These are phyloP conservation scores for Ispidina lecontei DNA, from an alignment of 2,797 vertebrate species.

Conservation along the genomic window DNA sequence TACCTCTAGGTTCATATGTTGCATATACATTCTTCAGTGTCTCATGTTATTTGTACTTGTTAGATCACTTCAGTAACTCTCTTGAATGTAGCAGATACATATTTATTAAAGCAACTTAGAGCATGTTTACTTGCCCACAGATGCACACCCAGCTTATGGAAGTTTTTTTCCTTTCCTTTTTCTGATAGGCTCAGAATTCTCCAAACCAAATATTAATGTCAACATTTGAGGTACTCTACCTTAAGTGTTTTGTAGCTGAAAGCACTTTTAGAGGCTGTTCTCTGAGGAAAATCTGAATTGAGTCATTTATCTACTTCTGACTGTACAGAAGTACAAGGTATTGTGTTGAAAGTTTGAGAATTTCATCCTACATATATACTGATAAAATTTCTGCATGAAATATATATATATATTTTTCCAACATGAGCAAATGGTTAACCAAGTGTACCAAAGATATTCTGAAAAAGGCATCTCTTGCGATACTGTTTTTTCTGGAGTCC, in stretches of 20 bases:
- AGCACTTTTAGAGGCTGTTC: not conserved
- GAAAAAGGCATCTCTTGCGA: not conserved
- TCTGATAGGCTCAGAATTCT: not conserved
- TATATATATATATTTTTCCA: not conserved
- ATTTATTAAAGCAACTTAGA: not conserved
- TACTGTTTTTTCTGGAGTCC: constrained; percentile 15
- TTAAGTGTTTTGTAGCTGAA: not conserved
- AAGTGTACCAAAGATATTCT: not conserved
- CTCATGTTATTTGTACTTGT: not conserved
- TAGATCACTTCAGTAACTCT: not conserved
- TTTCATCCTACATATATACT: not conserved
- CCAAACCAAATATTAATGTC: not conserved
- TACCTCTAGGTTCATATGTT: not conserved
- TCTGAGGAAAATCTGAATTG: not conserved
- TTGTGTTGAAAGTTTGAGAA: not conserved
- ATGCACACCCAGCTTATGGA: not conserved
- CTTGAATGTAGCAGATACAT: not conserved
- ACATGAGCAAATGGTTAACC: not conserved
- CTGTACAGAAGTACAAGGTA: not conserved
- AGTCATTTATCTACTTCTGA: not conserved
- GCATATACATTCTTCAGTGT: not conserved
- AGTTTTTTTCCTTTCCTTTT: not conserved
- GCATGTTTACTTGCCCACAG: not conserved
- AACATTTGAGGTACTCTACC: not conserved
- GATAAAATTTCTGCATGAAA: not conserved